Evolutionary conservation across 2,888 invertebrate genomes (phyloP).

Genomic region (Ptycholaimellus sp.): DNA sequence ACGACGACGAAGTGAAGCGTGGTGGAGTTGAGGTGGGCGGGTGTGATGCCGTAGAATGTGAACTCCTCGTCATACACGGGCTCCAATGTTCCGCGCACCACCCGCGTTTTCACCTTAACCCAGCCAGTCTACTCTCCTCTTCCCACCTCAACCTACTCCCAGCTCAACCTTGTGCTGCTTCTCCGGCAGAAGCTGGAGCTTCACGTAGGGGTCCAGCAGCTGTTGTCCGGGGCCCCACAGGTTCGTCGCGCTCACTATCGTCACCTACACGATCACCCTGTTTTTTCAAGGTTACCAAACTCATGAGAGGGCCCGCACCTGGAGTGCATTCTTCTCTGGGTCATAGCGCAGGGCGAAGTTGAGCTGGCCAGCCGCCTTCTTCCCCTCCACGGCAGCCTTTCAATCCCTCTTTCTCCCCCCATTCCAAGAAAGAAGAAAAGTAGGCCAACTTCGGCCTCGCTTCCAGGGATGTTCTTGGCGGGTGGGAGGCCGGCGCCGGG

Average conservation of each 20-base stretch:
- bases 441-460: no score
- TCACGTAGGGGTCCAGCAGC: constrained; percentile 71
- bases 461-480: no score
- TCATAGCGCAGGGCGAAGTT: constrained; percentile 19
- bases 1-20: constrained; percentile 55
- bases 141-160: no score
- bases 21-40: constrained; percentile 36
- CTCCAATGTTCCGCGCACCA: constrained; percentile 75
- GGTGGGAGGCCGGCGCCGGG: no score
- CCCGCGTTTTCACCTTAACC: constrained; percentile 65
- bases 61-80: constrained; percentile 97
- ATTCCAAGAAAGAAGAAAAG: no score
- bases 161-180: constrained; percentile 59
- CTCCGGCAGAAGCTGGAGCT: constrained; percentile 81
- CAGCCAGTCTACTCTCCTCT: no score
- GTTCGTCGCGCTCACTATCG: constrained; percentile 16
- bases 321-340: constrained; percentile 14
- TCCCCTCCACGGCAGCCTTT: not conserved
- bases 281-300: no score
- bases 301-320: constrained; percentile 11
- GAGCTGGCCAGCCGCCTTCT: no score
- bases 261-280: constrained; percentile 11
- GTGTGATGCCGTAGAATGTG: constrained; percentile 60
- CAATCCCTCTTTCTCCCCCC: no score
- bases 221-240: constrained; percentile 16